Conservation (phyloP, 2,113 vertebrate genomes). For the Camelus bactrianus region DNA sequence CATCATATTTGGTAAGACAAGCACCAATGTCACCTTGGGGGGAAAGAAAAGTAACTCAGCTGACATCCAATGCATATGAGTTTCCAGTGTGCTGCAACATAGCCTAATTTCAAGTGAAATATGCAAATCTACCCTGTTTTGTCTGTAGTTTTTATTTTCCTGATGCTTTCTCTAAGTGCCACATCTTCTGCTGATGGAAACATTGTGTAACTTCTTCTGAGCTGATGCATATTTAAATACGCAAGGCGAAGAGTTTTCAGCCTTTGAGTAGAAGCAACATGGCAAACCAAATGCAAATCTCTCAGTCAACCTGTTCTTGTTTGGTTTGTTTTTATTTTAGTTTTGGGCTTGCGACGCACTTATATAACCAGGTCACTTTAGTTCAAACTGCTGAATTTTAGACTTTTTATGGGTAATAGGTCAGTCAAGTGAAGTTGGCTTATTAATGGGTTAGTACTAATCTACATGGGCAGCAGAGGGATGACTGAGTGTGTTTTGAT, state of each 20-base stretch:
- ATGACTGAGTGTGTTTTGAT: neutral
- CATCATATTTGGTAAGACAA: conserved; percentile 87
- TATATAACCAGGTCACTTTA: conserved; percentile 13
- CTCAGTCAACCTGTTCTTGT: conserved; percentile 49
- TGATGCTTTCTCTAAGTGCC: conserved; percentile 79
- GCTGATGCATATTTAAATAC: conserved; percentile 81
- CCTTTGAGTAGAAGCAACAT: conserved; percentile 65
- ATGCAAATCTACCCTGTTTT: conserved; percentile 84
- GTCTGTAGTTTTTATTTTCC: conserved; percentile 83
- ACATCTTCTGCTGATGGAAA: conserved; percentile 82
- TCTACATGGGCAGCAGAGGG: neutral
- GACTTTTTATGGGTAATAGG: conserved; percentile 46
- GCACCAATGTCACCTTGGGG: conserved; percentile 85
- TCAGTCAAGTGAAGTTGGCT: conserved; percentile 48
- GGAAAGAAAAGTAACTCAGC: conserved; percentile 84
- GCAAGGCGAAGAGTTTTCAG: conserved; percentile 58
- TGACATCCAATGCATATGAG: conserved; percentile 80
- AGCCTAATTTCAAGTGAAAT: conserved; percentile 85
- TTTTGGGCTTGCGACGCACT: conserved; percentile 52
- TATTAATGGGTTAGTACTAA: conserved; percentile 56
- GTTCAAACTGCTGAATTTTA: conserved; percentile 67
- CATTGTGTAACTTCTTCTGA: conserved; percentile 80
- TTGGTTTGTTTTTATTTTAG: conserved; percentile 73
- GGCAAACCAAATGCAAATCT: conserved; percentile 69
- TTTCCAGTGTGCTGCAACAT: conserved; percentile 72